Percentiles rank a stretch among this genome's conserved stretches.
Conservation (phyloP, 2,888 invertebrate species). For the Agrotis segetum region DNA sequence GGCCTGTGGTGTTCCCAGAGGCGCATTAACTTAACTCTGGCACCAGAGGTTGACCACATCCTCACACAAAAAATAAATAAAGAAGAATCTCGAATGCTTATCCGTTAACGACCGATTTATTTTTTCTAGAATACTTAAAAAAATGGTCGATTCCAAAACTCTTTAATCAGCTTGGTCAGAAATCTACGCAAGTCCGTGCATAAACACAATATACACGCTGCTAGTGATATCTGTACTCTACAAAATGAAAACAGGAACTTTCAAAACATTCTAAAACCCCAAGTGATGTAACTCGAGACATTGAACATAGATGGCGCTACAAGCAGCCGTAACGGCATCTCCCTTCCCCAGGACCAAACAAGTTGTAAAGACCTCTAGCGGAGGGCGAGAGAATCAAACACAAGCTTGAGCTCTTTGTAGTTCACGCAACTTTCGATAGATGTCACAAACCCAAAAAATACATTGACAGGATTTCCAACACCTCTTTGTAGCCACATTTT, state of each 20-base stretch:
- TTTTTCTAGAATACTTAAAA: too few species aligned
- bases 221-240: conserved; percentile 23
- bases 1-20: too few species aligned
- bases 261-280: not conserved
- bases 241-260: not conserved
- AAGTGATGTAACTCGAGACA: not conserved
- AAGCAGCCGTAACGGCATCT: not conserved
- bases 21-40: too few species aligned
- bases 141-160: too few species aligned
- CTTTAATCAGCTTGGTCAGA: not conserved
- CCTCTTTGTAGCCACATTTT: not conserved
- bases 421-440: conserved; percentile 34
- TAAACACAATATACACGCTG: not conserved
- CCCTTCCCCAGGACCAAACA: not conserved
- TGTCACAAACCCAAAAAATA: conserved; percentile 18
- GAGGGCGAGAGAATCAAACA: not conserved
- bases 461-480: not conserved
- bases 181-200: not conserved
- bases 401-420: not conserved
- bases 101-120: not conserved
- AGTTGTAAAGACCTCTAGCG: conserved; percentile 6
- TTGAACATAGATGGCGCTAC: conserved; percentile 50
- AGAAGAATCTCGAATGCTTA: not conserved
- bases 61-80: too few species aligned
- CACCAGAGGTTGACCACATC: too few species aligned